Evolutionary conservation across 2,113 vertebrate species (phyloP), one percentile per base, ranked within the genome.

Genomic region (Oncorhynchus tshawytscha): DNA sequence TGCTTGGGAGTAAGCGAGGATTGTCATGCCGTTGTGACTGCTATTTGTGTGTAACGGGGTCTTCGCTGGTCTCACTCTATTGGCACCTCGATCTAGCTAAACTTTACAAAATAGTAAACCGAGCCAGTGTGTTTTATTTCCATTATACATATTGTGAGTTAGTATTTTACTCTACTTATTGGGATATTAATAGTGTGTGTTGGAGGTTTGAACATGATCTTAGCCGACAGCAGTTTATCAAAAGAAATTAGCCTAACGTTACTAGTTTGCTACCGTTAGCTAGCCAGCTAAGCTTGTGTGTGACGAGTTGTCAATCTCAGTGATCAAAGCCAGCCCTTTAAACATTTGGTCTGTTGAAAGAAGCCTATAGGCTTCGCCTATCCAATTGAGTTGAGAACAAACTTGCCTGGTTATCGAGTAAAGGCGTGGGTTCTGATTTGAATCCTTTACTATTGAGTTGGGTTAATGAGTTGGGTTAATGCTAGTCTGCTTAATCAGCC

Each of bases 41-140:
- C 22, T 70, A 9, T 8, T 70, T 84, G 77, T 83, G 85, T 83
- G 84, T 87, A 87, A 88, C 84, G 87, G 90, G 89, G 86, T 75
- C 80, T 92, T 92, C 88, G 88, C 91, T 88, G 9, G 77, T 85
- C 79, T 54, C 51, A 18, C 16, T 89, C 89, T 88, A 89, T 91
- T 89, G 91, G 90, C 90, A 45, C 86, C 82, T 90, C 82, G 29
- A 49, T 79, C 77, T 89, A 87, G 88, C 83, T 89, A 73, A 22
- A 20, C 49, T 62, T 22, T 27, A 18, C 12, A 54, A 54, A 54
- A 16, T 18, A 18, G 51, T 18, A 2, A 54, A 54, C 51, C 15
- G 15, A 18, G 51, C 16, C 13, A 5, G 16, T 54, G 51, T 54
- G 12, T 24, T 70, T 15, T 57, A 13, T 69, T 39, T 22, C 20